Evolutionary conservation across 2,113 vertebrate species (phyloP).

Genomic region (Rhynchopsitta pachyrhyncha): DNA sequence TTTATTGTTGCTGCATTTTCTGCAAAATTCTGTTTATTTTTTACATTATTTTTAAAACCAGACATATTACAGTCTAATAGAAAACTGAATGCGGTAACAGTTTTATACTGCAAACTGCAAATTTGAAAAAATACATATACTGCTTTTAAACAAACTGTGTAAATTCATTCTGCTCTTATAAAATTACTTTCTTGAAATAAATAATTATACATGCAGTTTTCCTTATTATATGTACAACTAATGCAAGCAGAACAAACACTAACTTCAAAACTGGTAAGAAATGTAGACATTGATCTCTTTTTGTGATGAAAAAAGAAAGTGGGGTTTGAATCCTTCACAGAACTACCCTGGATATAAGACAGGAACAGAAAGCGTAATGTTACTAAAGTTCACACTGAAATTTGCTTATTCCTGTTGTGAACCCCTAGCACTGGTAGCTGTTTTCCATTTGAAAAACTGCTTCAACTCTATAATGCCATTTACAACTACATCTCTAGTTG

Average conservation of each 20-base stretch:
- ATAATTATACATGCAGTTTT: background rate
- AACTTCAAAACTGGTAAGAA: background rate
- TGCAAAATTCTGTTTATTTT: background rate
- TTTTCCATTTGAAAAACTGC: background rate
- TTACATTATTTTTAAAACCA: background rate
- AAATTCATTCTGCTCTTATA: background rate
- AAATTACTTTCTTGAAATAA: background rate
- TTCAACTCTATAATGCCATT: background rate
- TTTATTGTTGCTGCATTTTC: background rate
- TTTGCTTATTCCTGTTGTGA: background rate
- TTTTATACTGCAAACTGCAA: background rate
- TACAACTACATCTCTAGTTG: background rate
- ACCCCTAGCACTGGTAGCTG: background rate
- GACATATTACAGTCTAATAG: background rate
- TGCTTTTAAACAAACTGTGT: background rate
- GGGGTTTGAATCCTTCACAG: background rate
- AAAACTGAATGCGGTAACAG: background rate
- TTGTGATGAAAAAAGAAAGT: background rate
- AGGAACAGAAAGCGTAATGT: background rate
- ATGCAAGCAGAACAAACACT: background rate
- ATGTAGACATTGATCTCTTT: background rate
- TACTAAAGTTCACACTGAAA: background rate
- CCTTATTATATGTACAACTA: background rate
- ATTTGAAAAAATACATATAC: background rate
- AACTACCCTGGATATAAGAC: background rate